Evolutionary conservation across 2,113 vertebrate genomes (phyloP).

Genomic region (Spizaetus ornatus): DNA sequence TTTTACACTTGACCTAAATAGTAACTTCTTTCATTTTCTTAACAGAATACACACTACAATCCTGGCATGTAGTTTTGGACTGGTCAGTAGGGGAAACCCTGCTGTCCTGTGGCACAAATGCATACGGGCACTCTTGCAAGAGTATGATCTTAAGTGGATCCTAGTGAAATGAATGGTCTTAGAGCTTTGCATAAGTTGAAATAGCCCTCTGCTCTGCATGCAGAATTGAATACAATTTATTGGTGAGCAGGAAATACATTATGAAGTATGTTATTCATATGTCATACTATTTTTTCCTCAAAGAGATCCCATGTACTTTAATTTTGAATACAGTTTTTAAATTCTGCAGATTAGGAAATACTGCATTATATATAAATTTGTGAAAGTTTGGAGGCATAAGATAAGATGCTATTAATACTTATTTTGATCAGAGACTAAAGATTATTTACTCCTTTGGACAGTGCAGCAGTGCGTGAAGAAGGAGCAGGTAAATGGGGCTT

Average conservation of each 20-base stretch:
- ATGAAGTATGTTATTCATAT: neutral
- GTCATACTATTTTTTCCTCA: neutral
- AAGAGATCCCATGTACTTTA: neutral
- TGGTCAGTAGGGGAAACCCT: neutral
- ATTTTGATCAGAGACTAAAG: neutral
- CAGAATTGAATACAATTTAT: neutral
- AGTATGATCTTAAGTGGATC: neutral
- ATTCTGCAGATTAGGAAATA: neutral
- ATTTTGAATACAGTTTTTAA: neutral
- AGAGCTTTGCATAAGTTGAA: neutral
- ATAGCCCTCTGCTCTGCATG: neutral
- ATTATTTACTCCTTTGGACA: neutral
- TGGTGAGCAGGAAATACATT: neutral
- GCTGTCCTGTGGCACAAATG: neutral
- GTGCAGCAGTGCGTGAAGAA: accelerated
- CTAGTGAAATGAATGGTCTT: neutral
- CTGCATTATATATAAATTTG: neutral
- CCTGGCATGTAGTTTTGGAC: neutral
- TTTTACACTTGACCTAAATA: conserved; percentile 3
- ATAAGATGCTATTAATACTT: neutral
- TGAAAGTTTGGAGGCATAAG: neutral
- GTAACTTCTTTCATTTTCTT: neutral
- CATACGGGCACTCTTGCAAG: neutral
- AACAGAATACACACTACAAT: neutral
- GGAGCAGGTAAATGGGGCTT: neutral